A percentile compares a stretch with the other conserved stretches of the same genome.
Evolutionary conservation across 2,888 invertebrate genomes (phyloP).

Genomic region (Eristalis intricaria): DNA sequence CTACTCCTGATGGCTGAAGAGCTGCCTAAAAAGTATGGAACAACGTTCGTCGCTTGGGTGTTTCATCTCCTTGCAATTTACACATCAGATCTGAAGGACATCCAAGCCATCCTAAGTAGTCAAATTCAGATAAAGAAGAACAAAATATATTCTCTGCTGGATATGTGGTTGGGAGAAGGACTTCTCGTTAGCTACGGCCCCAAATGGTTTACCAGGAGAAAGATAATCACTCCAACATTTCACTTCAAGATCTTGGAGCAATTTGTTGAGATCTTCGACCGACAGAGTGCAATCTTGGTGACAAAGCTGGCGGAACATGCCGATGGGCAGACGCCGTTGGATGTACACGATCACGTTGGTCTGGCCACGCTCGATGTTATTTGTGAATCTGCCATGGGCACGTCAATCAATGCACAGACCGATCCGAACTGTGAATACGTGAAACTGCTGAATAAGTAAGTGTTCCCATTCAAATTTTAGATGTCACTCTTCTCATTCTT

Average conservation of each 20-base stretch:
- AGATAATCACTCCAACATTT: slow-evolving; percentile 88
- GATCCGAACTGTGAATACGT: slow-evolving; percentile 86
- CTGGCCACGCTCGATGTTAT: slow-evolving; percentile 70
- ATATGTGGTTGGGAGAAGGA: slow-evolving; percentile 70
- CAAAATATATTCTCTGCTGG: slow-evolving; percentile 72
- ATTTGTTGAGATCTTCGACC: slow-evolving; percentile 86
- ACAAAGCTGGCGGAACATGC: slow-evolving; percentile 81
- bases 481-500: neutral
- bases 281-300: slow-evolving; percentile 83
- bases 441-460: slow-evolving; percentile 85
- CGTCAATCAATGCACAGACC: slow-evolving; percentile 81
- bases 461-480: neutral
- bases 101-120: slow-evolving; percentile 60
- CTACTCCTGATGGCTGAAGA: slow-evolving; percentile 54
- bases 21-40: slow-evolving; percentile 58
- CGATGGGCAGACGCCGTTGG: slow-evolving; percentile 77
- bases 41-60: slow-evolving; percentile 61
- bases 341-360: slow-evolving; percentile 70
- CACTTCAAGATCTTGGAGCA: slow-evolving; percentile 88
- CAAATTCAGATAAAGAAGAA: slow-evolving; percentile 67
- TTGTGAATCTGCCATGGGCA: slow-evolving; percentile 75
- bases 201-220: slow-evolving; percentile 85
- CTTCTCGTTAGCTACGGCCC: slow-evolving; percentile 57
- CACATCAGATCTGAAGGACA: slow-evolving; percentile 66
- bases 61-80: slow-evolving; percentile 67